A percentile compares a stretch with the other conserved stretches of the same genome.
Evolutionary conservation across 2,888 invertebrate genomes (phyloP).

Genomic region (Hetaerina titia): DNA sequence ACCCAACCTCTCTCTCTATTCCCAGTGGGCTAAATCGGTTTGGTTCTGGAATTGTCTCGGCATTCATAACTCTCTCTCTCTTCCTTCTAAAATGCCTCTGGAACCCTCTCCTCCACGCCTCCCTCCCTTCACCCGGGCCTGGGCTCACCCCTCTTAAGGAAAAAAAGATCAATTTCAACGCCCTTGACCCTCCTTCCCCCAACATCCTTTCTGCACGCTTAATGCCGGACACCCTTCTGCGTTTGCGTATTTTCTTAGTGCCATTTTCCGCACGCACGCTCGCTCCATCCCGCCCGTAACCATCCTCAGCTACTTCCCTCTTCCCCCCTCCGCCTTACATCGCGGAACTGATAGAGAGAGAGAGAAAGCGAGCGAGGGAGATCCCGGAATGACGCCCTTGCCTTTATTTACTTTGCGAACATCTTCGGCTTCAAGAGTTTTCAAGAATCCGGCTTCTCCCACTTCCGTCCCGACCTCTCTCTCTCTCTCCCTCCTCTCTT

Average conservation of each 20-base stretch:
- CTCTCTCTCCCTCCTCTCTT: neutral
- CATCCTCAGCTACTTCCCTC: neutral
- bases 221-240: neutral
- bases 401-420: neutral
- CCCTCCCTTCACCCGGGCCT: neutral
- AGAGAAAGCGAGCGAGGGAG: neutral
- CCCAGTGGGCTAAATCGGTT: neutral
- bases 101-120: neutral
- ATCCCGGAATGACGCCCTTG: neutral
- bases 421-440: conserved; percentile 1
- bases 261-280: neutral
- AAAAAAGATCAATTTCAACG: neutral
- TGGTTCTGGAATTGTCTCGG: neutral
- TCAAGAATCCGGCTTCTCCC: neutral
- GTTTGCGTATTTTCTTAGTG: neutral
- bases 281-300: neutral
- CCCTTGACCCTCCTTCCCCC: neutral
- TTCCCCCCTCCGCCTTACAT: neutral
- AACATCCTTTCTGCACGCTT: neutral
- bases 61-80: neutral
- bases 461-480: neutral
- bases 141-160: neutral
- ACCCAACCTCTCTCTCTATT: neutral
- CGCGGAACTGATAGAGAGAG: too few relatives aligned
- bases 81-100: neutral